Evolutionary conservation across 1,140 invertebrate species (phyloP).

Genomic region (Alviniconcha marisindica): DNA sequence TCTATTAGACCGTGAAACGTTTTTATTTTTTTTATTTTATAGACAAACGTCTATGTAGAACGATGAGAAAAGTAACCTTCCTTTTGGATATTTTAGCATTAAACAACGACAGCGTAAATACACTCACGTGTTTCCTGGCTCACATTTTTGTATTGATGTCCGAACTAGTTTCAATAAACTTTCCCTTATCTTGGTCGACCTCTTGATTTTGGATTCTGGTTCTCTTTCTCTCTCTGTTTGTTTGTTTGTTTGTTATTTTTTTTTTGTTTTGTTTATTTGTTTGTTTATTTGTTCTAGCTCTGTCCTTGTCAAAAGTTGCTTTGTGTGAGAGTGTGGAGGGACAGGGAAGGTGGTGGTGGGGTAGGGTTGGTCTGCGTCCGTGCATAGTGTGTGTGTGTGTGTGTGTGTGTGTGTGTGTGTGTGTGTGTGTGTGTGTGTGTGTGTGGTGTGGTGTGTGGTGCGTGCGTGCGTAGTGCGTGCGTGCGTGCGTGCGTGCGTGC

Average conservation of each 20-base stretch:
- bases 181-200: too few relatives aligned
- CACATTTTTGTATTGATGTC: too few relatives aligned
- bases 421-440: slow-evolving; percentile 12
- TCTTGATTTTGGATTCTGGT: background rate
- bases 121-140: too few relatives aligned
- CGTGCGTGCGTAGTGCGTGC: background rate
- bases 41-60: too few relatives aligned
- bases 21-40: too few relatives aligned
- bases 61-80: too few relatives aligned
- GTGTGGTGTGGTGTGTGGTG: background rate
- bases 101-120: too few relatives aligned
- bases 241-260: background rate
- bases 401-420: slow-evolving; percentile 17
- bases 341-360: too few relatives aligned
- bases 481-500: background rate
- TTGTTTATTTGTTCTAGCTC: background rate
- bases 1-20: too few relatives aligned
- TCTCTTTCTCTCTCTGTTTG: background rate
- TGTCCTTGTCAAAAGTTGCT: background rate
- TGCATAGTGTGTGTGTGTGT: background rate
- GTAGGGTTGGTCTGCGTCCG: background rate
- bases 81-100: too few relatives aligned
- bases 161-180: too few relatives aligned
- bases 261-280: background rate
- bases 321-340: background rate